A percentile compares a stretch with the other conserved stretches of the same genome.
These are phyloP conservation scores for Helogale parvula DNA, from an alignment of 2,113 vertebrate genomes.

Conservation along the genomic window DNA sequence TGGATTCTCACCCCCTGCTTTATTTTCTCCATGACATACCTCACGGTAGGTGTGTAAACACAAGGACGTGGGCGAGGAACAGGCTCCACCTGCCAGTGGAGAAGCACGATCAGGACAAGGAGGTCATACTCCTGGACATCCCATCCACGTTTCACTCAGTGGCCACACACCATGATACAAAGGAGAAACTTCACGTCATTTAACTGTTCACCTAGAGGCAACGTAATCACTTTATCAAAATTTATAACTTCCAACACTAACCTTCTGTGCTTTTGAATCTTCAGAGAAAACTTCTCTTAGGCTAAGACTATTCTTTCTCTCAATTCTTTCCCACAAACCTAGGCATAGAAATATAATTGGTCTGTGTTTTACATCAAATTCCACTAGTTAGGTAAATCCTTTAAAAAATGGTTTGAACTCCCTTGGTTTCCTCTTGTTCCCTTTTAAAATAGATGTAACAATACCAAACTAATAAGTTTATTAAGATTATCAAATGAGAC, in stretches of 20 bases:
- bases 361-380: not conserved
- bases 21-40: not conserved
- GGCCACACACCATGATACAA: not conserved
- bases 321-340: not conserved
- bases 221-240: not conserved
- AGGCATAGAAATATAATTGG: not conserved
- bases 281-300: not conserved
- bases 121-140: not conserved
- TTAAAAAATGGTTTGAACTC: not conserved
- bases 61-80: not conserved
- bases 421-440: not conserved
- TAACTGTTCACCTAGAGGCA: not conserved
- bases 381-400: not conserved
- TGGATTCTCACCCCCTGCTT: not conserved
- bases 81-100: no score
- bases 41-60: not conserved
- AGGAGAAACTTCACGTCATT: not conserved
- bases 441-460: not conserved
- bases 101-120: not conserved
- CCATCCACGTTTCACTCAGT: not conserved
- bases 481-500: not conserved
- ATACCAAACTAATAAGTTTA: not conserved
- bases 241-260: not conserved
- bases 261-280: not conserved
- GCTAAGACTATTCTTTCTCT: not conserved